These are phyloP conservation scores for Erinaceus europaeus DNA, from an alignment of 2,113 vertebrate genomes.

Conservation along the genomic window DNA sequence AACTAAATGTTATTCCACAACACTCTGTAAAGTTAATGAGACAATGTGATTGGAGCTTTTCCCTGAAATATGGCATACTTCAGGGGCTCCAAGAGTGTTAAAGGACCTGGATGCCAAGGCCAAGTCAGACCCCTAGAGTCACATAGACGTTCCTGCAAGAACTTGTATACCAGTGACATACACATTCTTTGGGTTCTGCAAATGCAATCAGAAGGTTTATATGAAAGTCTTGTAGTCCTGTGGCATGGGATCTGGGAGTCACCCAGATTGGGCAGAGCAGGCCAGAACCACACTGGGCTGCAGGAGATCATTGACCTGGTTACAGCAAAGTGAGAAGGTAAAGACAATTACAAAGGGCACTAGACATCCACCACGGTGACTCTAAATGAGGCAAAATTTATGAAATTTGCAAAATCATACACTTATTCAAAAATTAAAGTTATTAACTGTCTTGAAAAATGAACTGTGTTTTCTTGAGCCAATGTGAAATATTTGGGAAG, in stretches of 20 bases:
- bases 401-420: neutral
- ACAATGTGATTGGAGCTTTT: constrained; percentile 59
- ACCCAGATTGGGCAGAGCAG: neutral
- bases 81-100: constrained; percentile 58
- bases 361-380: neutral
- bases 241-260: neutral
- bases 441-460: neutral
- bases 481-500: neutral
- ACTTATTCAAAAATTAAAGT: neutral
- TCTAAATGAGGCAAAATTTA: neutral
- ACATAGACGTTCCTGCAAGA: constrained; percentile 48
- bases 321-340: neutral
- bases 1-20: constrained; percentile 74
- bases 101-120: constrained; percentile 59
- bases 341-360: neutral
- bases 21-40: constrained; percentile 73
- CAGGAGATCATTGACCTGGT: neutral
- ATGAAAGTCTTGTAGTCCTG: constrained; percentile 21
- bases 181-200: constrained; percentile 61
- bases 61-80: constrained; percentile 72
- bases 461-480: neutral
- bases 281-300: neutral
- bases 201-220: constrained; percentile 71
- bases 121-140: constrained; percentile 66
- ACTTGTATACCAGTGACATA: constrained; percentile 61